Conservation (phyloP, 2,888 invertebrate species). For the Epistrophe eligans region DNA sequence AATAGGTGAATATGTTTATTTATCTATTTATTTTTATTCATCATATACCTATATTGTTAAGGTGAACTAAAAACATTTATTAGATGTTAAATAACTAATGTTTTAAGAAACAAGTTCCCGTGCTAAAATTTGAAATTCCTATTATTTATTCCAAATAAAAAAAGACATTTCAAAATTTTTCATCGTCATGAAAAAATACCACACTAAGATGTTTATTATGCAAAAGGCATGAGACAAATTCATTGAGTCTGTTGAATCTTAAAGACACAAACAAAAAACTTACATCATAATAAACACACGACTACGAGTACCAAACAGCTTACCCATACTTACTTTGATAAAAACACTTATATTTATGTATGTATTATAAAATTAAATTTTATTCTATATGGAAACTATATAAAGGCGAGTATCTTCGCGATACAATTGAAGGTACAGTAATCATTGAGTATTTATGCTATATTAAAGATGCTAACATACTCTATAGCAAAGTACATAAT, state of each 20-base stretch:
- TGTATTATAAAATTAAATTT: conserved; percentile 62
- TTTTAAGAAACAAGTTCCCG: neutral
- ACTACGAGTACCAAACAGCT: conserved; percentile 58
- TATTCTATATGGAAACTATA: conserved; percentile 59
- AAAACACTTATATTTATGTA: conserved; percentile 33
- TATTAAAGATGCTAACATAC: conserved; percentile 63
- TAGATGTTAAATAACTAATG: too few relatives aligned
- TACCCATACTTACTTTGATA: conserved; percentile 57
- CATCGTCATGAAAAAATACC: neutral
- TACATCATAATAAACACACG: conserved; percentile 60
- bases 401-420: conserved; percentile 33
- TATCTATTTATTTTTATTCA: too few relatives aligned
- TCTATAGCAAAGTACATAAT: conserved; percentile 1
- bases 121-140: neutral
- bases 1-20: too few relatives aligned
- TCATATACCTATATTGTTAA: too few relatives aligned
- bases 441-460: conserved; percentile 39
- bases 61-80: too few relatives aligned
- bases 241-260: conserved; percentile 43
- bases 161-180: neutral
- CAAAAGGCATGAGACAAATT: conserved; percentile 39
- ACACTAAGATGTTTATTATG: neutral
- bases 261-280: conserved; percentile 47
- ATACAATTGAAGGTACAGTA: conserved; percentile 34
- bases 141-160: neutral